Evolutionary conservation across 2,888 invertebrate species (phyloP).

Genomic region (Callyntrura sp.): DNA sequence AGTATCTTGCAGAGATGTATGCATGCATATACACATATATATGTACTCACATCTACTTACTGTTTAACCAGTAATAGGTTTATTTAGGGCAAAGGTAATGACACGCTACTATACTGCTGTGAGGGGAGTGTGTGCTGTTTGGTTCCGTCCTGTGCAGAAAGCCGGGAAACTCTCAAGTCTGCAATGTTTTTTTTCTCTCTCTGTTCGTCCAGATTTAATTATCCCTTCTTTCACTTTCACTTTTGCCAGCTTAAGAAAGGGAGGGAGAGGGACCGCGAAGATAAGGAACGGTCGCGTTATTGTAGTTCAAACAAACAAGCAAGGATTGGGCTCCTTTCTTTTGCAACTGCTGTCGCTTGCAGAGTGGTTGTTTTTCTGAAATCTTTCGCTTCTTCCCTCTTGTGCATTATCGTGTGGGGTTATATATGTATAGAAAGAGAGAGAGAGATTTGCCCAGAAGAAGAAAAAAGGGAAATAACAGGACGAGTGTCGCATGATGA

Average conservation of each 20-base stretch:
- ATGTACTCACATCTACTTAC: background rate
- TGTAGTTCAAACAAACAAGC: slow-evolving; percentile 29
- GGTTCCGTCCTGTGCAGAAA: slow-evolving; percentile 17
- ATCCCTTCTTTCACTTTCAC: slow-evolving; percentile 71
- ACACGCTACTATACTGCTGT: background rate
- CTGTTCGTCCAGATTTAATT: slow-evolving; percentile 66
- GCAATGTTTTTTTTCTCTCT: slow-evolving; percentile 32
- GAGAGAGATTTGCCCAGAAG: no score
- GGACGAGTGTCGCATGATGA: background rate
- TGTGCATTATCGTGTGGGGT: background rate
- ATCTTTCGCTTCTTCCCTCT: background rate
- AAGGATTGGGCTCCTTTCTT: slow-evolving; percentile 38
- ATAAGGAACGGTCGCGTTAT: slow-evolving; percentile 27
- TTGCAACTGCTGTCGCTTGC: slow-evolving; percentile 54
- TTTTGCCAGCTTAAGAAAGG: slow-evolving; percentile 18
- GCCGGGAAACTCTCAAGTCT: slow-evolving; percentile 22
- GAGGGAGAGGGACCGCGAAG: slow-evolving; percentile 20
- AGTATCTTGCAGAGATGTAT: no score
- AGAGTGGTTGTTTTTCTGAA: slow-evolving; percentile 48
- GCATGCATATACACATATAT: background rate
- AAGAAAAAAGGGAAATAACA: background rate
- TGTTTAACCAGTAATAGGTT: background rate
- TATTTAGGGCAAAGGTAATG: slow-evolving; percentile 1
- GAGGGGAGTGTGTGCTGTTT: background rate
- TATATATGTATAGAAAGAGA: background rate